Evolutionary conservation across 30 jellyfish, hydroid and myxozoan species (phyloP), one percentile per base, ranked within the genome.

Genomic region (Aurelia sp.): DNA sequence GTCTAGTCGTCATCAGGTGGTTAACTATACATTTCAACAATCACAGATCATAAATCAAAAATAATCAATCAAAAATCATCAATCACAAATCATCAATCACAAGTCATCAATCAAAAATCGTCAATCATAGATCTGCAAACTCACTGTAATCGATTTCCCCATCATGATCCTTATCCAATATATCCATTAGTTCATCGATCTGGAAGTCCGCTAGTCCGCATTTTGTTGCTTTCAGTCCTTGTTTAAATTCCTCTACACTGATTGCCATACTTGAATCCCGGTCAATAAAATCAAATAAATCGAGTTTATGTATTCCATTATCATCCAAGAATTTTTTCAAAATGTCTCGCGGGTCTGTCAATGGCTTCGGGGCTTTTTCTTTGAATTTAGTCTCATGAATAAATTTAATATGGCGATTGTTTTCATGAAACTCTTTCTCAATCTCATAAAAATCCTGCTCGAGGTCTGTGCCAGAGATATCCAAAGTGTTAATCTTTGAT

Each of bases 131-230:
- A 67, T 64, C 85, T 35, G 94, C 80, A 76, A 85, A 85, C 40
- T 85, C 94, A 63, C 88, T 74, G 57, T 85, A 85, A 64, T 85
- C 94, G 11, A 85, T 85, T 47, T 85, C 94, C 20, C 94, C 94
- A 48, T 85, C 94, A 20, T 75, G 78, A 65, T 85, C 94, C 84
- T 63, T 64, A 47, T 85, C 94, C 65, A 85, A 52, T 1, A 73
- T 41, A 22, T 41, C 67, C 94, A 85, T 85, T 57, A 85, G 88
- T 65, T 85, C 83, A 44, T 85, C 88, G 24, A 85, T 85, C 62
- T 85, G 94, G 70, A 85, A 85, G 16, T 85, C 94, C 57, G 83
- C 88, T 47, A 85, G 88, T 60, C 94, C 94, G 77, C 94, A 85
- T 62, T 85, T 85, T 16, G 88, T 76, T 50, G 81, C 79, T 47